Percentiles rank a stretch among this genome's conserved stretches.
These are phyloP conservation scores for Probaryconus sp. DNA, from an alignment of 1,140 invertebrate species.

Conservation along the genomic window DNA sequence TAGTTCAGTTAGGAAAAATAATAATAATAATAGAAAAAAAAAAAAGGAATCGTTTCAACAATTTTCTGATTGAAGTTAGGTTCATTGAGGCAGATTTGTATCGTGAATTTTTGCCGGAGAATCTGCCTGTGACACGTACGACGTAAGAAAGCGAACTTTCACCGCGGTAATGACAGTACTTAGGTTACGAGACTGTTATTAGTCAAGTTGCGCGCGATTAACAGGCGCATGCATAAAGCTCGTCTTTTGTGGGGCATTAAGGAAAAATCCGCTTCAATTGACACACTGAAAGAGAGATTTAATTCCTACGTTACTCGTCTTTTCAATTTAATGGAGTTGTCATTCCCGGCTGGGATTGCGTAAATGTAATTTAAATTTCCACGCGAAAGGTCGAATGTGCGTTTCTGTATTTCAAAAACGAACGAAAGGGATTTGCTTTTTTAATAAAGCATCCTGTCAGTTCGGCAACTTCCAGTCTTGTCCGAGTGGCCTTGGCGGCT, in stretches of 20 bases:
- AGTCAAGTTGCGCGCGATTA: constrained; percentile 48
- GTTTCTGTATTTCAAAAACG: constrained; percentile 19
- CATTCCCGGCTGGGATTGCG: constrained; percentile 10
- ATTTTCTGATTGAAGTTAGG: background rate
- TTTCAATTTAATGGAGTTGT: constrained; percentile 39
- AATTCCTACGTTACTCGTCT: constrained; percentile 34
- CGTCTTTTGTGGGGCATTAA: constrained; percentile 14
- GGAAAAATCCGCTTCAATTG: constrained; percentile 35
- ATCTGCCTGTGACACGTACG: constrained; percentile 48
- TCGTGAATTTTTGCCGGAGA: constrained; percentile 10
- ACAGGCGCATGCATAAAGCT: constrained; percentile 40
- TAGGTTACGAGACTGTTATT: constrained; percentile 42
- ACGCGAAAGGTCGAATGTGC: background rate
- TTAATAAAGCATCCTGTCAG: no score
- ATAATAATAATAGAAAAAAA: no score
- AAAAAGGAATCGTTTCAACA: no score
- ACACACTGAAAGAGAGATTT: constrained; percentile 39
- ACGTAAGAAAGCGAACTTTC: constrained; percentile 49
- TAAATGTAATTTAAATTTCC: constrained; percentile 10
- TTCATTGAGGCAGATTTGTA: background rate
- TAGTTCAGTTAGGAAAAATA: no score
- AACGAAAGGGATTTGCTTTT: no score
- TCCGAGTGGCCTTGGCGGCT: constrained; percentile 12
- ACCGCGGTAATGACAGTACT: constrained; percentile 52
- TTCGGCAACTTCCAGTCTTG: no score